A percentile compares a stretch with the other conserved stretches of the same genome.
These are phyloP conservation scores for Hirtodrosophila alboralis DNA, from an alignment of 2,888 invertebrate genomes.

Conservation along the genomic window DNA sequence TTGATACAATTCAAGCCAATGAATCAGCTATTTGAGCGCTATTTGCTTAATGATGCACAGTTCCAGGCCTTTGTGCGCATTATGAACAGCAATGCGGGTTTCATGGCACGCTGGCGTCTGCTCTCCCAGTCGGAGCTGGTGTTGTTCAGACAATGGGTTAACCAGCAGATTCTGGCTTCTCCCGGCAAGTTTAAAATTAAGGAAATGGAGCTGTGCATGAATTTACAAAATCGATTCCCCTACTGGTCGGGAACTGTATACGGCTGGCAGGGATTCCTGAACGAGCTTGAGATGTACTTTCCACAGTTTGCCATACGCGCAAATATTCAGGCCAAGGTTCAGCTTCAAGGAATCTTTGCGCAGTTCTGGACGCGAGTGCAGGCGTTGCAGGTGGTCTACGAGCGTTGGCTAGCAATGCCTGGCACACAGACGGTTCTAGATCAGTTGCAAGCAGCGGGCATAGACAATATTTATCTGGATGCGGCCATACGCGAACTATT, in stretches of 20 bases:
- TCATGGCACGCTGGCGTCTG: slow-evolving; percentile 63
- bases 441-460: slow-evolving; percentile 68
- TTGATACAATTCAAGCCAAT: slow-evolving; percentile 68
- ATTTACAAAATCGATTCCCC: slow-evolving; percentile 64
- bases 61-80: slow-evolving; percentile 81
- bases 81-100: slow-evolving; percentile 69
- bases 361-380: slow-evolving; percentile 70
- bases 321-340: slow-evolving; percentile 68
- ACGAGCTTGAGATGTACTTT: slow-evolving; percentile 70
- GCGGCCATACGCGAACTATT: slow-evolving; percentile 72
- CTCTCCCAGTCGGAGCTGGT: slow-evolving; percentile 78
- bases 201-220: slow-evolving; percentile 58
- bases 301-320: slow-evolving; percentile 69
- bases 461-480: slow-evolving; percentile 71
- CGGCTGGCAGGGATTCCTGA: slow-evolving; percentile 81
- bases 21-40: slow-evolving; percentile 63
- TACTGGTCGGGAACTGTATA: slow-evolving; percentile 65
- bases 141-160: slow-evolving; percentile 69
- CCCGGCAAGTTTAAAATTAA: slow-evolving; percentile 62
- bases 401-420: slow-evolving; percentile 70
- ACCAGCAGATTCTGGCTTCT: slow-evolving; percentile 63
- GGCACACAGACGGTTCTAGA: slow-evolving; percentile 58
- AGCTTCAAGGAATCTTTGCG: slow-evolving; percentile 70
- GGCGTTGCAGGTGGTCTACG: slow-evolving; percentile 70
- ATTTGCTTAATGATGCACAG: slow-evolving; percentile 77